These are phyloP conservation scores for Drosophila buzzatii DNA, from an alignment of 2,888 invertebrate genomes.

Conservation along the genomic window DNA sequence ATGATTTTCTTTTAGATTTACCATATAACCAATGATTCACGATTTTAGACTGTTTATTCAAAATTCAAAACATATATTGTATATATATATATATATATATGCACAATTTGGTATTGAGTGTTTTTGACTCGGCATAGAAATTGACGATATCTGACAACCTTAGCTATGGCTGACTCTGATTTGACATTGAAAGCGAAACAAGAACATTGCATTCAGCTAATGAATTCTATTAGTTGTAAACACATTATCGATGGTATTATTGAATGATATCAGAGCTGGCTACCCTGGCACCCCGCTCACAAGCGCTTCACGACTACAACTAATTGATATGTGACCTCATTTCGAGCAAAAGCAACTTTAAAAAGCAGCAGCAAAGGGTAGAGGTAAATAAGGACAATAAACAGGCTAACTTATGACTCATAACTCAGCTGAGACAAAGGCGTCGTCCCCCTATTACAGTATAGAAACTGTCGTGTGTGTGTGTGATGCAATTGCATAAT, in stretches of 20 bases:
- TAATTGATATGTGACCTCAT: constrained; percentile 32
- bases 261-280: neutral
- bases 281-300: neutral
- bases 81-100: neutral
- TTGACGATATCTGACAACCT: neutral
- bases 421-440: neutral
- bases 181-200: constrained; percentile 3
- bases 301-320: no score
- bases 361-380: neutral
- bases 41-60: neutral
- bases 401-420: constrained; percentile 14
- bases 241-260: neutral
- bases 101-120: neutral
- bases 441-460: neutral
- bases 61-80: neutral
- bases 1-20: neutral
- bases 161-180: neutral
- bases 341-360: constrained; percentile 4
- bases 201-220: constrained; percentile 6
- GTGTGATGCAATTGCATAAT: constrained; percentile 7
- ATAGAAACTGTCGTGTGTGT: no score
- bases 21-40: neutral
- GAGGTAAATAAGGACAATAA: neutral
- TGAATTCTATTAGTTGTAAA: neutral
- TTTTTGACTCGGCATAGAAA: neutral